These are phyloP conservation scores for Blennius ocellaris DNA, from an alignment of 2,113 vertebrate species.

Conservation along the genomic window DNA sequence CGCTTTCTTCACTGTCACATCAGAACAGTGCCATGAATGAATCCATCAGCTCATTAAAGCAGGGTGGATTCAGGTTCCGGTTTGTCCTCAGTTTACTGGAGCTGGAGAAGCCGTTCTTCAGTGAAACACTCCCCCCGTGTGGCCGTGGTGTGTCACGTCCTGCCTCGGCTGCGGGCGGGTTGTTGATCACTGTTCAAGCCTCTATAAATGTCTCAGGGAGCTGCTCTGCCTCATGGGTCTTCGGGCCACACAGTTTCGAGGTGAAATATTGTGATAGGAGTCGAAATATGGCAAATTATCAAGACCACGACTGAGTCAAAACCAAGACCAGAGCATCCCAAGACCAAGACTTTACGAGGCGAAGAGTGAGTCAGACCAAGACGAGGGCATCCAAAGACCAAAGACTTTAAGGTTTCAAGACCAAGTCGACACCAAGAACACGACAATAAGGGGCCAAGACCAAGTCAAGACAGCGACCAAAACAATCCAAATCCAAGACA, in stretches of 20 bases:
- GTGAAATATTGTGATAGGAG: background rate
- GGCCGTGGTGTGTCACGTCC: constrained; percentile 15
- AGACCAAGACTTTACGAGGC: too few relatives aligned
- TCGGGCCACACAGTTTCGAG: background rate
- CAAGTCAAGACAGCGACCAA: too few relatives aligned
- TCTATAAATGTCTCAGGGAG: constrained; percentile 18
- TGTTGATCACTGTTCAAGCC: background rate
- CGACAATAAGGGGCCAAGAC: too few relatives aligned
- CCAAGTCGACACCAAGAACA: too few relatives aligned
- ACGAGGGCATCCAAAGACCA: too few relatives aligned
- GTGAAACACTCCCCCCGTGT: constrained; percentile 69
- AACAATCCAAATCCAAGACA: too few relatives aligned
- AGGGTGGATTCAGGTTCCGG: constrained; percentile 24
- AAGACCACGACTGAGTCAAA: too few relatives aligned
- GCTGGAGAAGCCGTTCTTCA: constrained; percentile 5
- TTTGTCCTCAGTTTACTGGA: constrained; percentile 21
- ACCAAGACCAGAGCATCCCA: too few relatives aligned
- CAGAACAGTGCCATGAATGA: constrained; percentile 33
- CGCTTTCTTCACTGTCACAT: constrained; percentile 23
- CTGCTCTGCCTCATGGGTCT: constrained; percentile 18
- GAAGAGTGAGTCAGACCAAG: too few relatives aligned
- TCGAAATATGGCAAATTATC: too few relatives aligned
- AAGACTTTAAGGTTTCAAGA: too few relatives aligned
- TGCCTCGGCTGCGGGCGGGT: constrained; percentile 10
- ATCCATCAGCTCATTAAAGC: constrained; percentile 27